A percentile compares a stretch with the other conserved stretches of the same genome.
Conservation (phyloP, 2,113 vertebrate species). For the Tenrec ecaudatus region DNA sequence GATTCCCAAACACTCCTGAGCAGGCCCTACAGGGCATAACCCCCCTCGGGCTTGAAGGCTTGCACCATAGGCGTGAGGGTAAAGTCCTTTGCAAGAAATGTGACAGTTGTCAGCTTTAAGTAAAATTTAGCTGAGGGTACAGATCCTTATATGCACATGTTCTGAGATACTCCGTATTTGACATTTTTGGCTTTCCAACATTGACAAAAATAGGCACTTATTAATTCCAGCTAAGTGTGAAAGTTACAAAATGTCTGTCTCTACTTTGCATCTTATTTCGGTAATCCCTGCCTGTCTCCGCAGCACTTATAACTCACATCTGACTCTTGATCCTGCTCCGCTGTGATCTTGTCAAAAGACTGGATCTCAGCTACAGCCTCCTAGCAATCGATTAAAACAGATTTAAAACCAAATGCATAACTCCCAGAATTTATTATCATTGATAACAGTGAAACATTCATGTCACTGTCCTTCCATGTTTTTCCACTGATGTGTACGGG, state of each 20-base stretch:
- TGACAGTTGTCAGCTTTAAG: slow-evolving; percentile 58
- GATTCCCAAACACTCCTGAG: slow-evolving; percentile 40
- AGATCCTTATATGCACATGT: slow-evolving; percentile 74
- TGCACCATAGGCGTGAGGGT: neutral
- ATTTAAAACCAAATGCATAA: slow-evolving; percentile 85
- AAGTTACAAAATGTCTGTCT: slow-evolving; percentile 75
- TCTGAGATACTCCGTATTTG: slow-evolving; percentile 70
- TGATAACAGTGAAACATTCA: slow-evolving; percentile 73
- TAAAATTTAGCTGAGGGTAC: slow-evolving; percentile 69
- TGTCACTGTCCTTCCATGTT: slow-evolving; percentile 54
- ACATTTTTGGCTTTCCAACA: slow-evolving; percentile 75
- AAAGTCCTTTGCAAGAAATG: slow-evolving; percentile 54
- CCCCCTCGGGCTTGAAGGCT: slow-evolving; percentile 56
- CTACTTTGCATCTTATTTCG: slow-evolving; percentile 82
- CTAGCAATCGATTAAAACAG: slow-evolving; percentile 86
- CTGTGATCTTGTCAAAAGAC: slow-evolving; percentile 86
- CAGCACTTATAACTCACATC: slow-evolving; percentile 83
- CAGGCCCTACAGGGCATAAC: neutral
- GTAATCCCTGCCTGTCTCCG: slow-evolving; percentile 80
- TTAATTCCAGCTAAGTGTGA: slow-evolving; percentile 78
- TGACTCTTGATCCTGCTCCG: slow-evolving; percentile 86
- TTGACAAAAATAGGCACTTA: slow-evolving; percentile 76
- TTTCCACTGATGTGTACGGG: slow-evolving; percentile 54
- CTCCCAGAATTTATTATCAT: slow-evolving; percentile 37
- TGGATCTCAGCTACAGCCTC: slow-evolving; percentile 80